Base-by-base conservation (phyloP, 2,888 invertebrate genomes). In the Cyclophora albipunctata region DNA sequence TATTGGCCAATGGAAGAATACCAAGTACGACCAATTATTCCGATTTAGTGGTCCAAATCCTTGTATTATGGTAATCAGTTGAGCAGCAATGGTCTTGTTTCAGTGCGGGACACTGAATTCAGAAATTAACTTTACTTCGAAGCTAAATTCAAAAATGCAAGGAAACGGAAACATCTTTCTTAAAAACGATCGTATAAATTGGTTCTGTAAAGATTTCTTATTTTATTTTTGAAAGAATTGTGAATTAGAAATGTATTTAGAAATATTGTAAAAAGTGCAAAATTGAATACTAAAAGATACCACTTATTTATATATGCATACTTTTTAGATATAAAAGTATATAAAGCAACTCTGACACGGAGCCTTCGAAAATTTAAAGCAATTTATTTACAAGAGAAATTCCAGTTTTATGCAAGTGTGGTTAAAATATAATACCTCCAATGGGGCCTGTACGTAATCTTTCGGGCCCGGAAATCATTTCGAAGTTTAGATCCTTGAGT, bases 1-100 rank as follows among this genome's bases (percentile, higher is more conserved):
- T 43, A 49, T 52, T 46, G 48, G 49, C 50, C 47, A 48, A 52
- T 46, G 48, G 5, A 43, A 50, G 48, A 46, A 48, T 42, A 40
- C 34, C 37, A 51, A 55, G 47, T 53, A 42, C 45, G 42, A 52
- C 49, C 50, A 45, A 48, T 54, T 55, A 51, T 54, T 52, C 51
- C 40, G 40, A 48, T 42, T 55, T 45, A 45, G 42, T 52, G 53
- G 48, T 51, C 46, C 45, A 46, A 55, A 48, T 47, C 45, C 52
- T 47, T 53, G 55, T 60, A 58, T 51, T 57, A 54, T 59, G 57
- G 52, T 48, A 60, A 60, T 57, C 42, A 50, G 57, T 53, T 45
- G 42, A 52, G 48, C 49, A 45, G 52, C 49, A 49, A 37, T 40
- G 49, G 48, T 35, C 52, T 52, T 48, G 52, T 48, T 47, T 47